Base-by-base conservation (phyloP, 1,140 invertebrate species). In the Procambarus clarkii region DNA sequence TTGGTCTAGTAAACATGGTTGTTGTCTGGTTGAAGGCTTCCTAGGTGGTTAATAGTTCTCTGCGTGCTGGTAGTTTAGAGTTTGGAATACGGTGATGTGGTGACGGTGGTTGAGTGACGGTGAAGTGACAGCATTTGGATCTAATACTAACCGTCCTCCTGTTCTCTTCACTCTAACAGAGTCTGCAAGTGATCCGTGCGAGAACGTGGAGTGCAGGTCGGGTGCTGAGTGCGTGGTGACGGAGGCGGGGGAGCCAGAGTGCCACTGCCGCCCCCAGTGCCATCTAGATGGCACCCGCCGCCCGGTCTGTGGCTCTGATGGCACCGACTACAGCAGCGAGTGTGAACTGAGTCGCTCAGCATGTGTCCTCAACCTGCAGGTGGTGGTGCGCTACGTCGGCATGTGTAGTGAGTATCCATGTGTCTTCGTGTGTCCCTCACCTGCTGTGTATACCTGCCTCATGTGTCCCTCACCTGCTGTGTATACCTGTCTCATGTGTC, bases 311-410 rank as follows among this genome's bases (percentile, higher is more conserved):
- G 94, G 94, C 18, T 93, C 87, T 64, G 94, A 95, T 71, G 94
- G 94, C 21, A 93, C 91, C 34, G 94, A 95, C 88, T 95, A 95
- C 93, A 93, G 93, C 5, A 95, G 94, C 89, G 92, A 94, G 46
- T 95, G 95, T 93, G 95, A 95, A 91, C 92, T 95, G 60, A 93
- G 93, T 46, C 93, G 94, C 89, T 93, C 94, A 2, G 94, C 95
- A 0, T 95, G 95, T 92, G 86, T 93, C 58, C 78, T 95, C 58
- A 95, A 95, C 90, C 95, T 94, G 91, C 94, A 94, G 74, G 95
- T 90, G 44, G 4, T 24, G 44, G 88, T 85, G 24, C 81, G 88
- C 74, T 90, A 90, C 71, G 50, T 9, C 21, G 88, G 95, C 21
- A 95, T 94, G 93, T 95, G 95, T 93, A 95, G 95, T 95, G 94